Base-by-base conservation (phyloP, 1,140 invertebrate species). In the Cepaea nemoralis region DNA sequence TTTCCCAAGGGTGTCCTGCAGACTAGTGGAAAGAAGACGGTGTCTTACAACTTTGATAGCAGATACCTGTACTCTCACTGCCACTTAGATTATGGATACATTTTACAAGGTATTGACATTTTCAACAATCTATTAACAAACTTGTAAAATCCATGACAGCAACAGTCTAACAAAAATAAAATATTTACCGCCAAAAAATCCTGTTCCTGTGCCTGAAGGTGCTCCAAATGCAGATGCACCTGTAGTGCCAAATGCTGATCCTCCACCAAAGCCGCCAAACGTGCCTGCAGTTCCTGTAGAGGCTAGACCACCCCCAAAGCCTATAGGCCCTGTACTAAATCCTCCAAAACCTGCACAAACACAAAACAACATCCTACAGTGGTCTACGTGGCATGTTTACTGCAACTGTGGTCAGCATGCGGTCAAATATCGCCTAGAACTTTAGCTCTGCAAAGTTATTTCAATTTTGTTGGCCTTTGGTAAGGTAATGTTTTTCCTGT, bases 161-260 rank as follows among this genome's bases (percentile, higher is more conserved):
- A n/a, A n/a, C n/a, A n/a, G n/a, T n/a, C n/a, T n/a, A n/a, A n/a
- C n/a, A n/a, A n/a, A n/a, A n/a, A n/a, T n/a, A 10, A 45, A 45
- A 45, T 31, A 74, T 16, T 74, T 45, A 48, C 42, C 3, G 33
- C 37, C 42, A 74, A 74, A 69, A n/a, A 39, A 27, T 16, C 33
- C 74, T 35, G 55, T 2, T 40, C 14, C 50, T 40, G 10, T 74
- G n/a, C 59, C 66, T 48, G 66, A 80, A 35, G 0, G 69, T 39
- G 40, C 69, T 69, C 27, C 63, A 82, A 73, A 78, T 79, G 74
- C 80, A 69, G 81, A 50, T 39, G 66, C 33, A 12, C 33, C 59
- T 69, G 66, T 69, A 14, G 76, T 77, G 50, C 82, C 84, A 77
- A 84, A 84, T 45, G 92, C 92, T 87, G 94, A 94, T 14, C 91